Evolutionary conservation across 2,888 invertebrate genomes (phyloP), one percentile per base, ranked within the genome.

Genomic region (Drosophila tanythrix): DNA sequence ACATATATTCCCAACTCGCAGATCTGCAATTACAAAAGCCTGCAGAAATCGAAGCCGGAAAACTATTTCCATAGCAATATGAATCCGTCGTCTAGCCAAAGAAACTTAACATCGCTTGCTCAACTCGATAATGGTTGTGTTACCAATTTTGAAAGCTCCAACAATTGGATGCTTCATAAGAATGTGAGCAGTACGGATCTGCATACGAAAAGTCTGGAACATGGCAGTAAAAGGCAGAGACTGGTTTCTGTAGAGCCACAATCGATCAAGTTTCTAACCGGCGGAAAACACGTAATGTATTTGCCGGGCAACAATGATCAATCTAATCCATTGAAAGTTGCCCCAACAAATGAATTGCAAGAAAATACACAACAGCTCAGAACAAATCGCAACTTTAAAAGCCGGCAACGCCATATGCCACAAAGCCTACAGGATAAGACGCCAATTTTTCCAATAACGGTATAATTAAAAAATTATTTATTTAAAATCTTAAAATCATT

Each of bases 261-360:
- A 43, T 91, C 91, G 0, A 93, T 94, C 69, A 94, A 95, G 3
- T 95, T 95, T 91, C 91, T 96, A 69, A 95, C 95, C 2, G 94
- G 95, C 84, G 95, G 95, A 87, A 96, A 96, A 0, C 96, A 96
- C 91, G 95, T 97, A 33, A 97, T 97, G 96, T 97, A 97, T 93
- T 94, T 97, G 60, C 92, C 92, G 15, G 87, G 87, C 27, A 77
- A 65, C 29, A 65, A 61, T 29, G 74, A 65, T 2, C 79, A 64
- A 46, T 10, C 43, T 27, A 78, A 48, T 40, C 46, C 11, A 11
- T 15, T 29, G 8, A 70, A 76, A 48, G 38, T 10, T 46, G 27
- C 18, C 25, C 51, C 35, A 38, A 25, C 51, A 15, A 46, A 15
- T 56, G 79, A 61, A 15, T 11, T 64, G 8, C 51, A 67, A 56